These are phyloP conservation scores for Leptinotarsa lineolata DNA, from an alignment of 1,140 invertebrate genomes.

Conservation along the genomic window DNA sequence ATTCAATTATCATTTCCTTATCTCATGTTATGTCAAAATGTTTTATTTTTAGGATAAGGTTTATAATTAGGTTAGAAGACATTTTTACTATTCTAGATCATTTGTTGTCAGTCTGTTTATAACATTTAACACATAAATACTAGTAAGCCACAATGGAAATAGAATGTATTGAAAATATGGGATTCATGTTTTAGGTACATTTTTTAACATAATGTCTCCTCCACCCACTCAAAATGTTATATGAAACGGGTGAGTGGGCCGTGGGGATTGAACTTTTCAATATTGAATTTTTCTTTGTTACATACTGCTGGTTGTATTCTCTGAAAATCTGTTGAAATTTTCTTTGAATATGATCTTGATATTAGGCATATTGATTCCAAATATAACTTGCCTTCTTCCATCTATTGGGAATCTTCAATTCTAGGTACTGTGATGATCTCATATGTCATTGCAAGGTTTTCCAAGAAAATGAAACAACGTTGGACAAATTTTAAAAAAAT, in stretches of 20 bases:
- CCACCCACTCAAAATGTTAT: background rate
- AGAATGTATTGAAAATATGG: too few species aligned
- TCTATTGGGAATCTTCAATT: background rate
- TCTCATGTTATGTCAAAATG: constrained; percentile 32
- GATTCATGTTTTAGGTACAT: background rate
- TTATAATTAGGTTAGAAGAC: constrained; percentile 46
- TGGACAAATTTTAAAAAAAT: too few species aligned
- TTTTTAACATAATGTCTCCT: background rate
- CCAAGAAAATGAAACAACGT: background rate
- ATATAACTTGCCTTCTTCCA: background rate
- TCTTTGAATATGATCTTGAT: background rate
- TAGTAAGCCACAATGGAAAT: too few species aligned
- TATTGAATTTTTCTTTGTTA: too few species aligned
- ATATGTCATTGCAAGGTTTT: background rate
- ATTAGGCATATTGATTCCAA: background rate
- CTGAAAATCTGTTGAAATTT: too few species aligned
- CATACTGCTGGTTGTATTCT: too few species aligned
- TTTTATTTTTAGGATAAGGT: constrained; percentile 36
- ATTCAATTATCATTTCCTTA: constrained; percentile 9
- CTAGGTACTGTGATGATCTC: background rate
- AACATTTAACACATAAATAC: background rate
- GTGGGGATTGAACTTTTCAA: background rate
- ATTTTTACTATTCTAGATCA: constrained; percentile 28
- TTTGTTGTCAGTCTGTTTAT: background rate
- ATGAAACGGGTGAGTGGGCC: background rate